Percentiles rank a stretch among this genome's conserved stretches.
Conservation (phyloP, 1,140 invertebrate species). For the Panonychus citri region DNA sequence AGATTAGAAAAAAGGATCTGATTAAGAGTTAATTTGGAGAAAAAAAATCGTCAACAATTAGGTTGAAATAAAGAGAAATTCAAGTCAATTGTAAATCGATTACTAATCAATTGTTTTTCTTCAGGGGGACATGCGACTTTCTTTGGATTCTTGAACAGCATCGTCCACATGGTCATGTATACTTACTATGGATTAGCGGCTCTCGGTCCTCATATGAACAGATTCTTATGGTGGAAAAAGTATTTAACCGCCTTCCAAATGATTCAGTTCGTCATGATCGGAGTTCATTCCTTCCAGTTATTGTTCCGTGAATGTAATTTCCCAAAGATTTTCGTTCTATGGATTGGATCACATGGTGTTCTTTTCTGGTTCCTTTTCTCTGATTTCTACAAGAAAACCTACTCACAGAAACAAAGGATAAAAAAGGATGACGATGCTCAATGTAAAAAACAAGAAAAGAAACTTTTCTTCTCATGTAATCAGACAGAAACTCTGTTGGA, state of each 20-base stretch:
- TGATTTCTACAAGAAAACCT: conserved; percentile 1
- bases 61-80: too few relatives aligned
- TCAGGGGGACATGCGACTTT: conserved; percentile 59
- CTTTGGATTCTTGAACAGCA: conserved; percentile 50
- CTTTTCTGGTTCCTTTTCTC: conserved; percentile 1
- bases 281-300: not conserved
- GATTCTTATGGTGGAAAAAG: conserved; percentile 33
- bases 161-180: conserved; percentile 39
- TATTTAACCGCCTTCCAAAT: not conserved
- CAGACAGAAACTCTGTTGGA: too few relatives aligned
- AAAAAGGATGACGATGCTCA: not conserved
- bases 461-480: too few relatives aligned
- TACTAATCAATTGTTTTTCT: not conserved
- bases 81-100: too few relatives aligned
- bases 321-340: conserved; percentile 1
- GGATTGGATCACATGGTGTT: not conserved
- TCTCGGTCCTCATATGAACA: conserved; percentile 28
- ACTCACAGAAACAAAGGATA: conserved; percentile 2
- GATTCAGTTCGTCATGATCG: conserved; percentile 1
- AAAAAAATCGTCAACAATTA: too few relatives aligned
- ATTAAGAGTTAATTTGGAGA: too few relatives aligned
- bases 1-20: too few relatives aligned
- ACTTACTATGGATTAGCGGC: conserved; percentile 31
- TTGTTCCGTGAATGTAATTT: conserved; percentile 1
- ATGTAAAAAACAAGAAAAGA: too few relatives aligned